Evolutionary conservation across 2,113 vertebrate genomes (phyloP), one percentile per base, ranked within the genome.

Genomic region (Acanthochromis polyacanthus): DNA sequence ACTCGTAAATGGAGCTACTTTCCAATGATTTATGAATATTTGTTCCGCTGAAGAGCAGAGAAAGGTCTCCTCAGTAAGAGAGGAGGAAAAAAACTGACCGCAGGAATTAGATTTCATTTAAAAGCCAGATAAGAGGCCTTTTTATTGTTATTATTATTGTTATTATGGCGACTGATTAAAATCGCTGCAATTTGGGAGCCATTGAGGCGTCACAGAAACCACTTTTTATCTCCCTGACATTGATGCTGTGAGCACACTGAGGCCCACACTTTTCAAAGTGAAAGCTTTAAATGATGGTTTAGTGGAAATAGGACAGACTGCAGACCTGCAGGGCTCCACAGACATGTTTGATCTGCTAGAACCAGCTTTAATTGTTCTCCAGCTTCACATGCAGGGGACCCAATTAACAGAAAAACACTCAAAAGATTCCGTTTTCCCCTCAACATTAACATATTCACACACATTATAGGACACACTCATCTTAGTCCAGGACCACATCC

Each of bases 1-100:
- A 68, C 71, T 82, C 79, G 64, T 86, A 87, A 88, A 81, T 78
- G 69, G 82, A 77, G 82, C 71, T 82, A 70, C 87, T 91, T 82
- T 77, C 66, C 20, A 86, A 86, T 89, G 81, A 91, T 86, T 87
- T 88, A 91, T 88, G 89, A 84, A 87, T 63, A 83, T 67, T 16
- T 55, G 36, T 59, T 23, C 11, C 40, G 45, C 14, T 61, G 56
- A 81, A 81, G 60, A 20, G 65, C 46, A 58, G 28, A 17, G 43
- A 73, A 52, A 36, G 59, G 20, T 46, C 40, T 70, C 60, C 23
- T 50, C 16, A 22, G 12, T 38, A 16, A 20, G 38, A 16, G 43
- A 20, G 15, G 7, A 55, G 48, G 16, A 17, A 15, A 3, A 43
- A 0, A 59, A 46, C 1, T 16, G 57, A 51, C 17, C 4, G 3